These are phyloP conservation scores for Siniperca chuatsi DNA, from an alignment of 2,113 vertebrate species.

Conservation along the genomic window DNA sequence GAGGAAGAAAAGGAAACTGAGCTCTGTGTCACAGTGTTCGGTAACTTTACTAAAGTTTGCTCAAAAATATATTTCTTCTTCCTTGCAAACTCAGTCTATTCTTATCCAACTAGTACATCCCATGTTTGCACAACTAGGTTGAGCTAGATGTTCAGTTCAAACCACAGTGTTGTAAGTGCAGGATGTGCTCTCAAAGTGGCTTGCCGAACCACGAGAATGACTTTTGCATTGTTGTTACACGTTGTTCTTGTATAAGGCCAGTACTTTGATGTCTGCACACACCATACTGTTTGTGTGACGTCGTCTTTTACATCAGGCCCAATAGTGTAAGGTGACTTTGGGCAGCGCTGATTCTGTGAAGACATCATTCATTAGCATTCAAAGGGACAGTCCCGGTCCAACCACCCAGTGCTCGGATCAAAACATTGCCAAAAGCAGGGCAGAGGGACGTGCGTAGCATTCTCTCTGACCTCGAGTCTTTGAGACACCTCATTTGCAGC, in stretches of 20 bases:
- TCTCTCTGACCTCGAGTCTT: constrained; percentile 47
- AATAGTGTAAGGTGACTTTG: constrained; percentile 66
- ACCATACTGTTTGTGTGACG: constrained; percentile 10
- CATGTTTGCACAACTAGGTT: not conserved
- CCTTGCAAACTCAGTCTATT: not conserved
- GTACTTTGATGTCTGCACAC: constrained; percentile 36
- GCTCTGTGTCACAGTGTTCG: not conserved
- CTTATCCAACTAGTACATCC: not conserved
- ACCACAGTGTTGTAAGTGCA: not conserved
- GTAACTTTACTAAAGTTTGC: constrained; percentile 5
- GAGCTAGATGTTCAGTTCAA: not conserved
- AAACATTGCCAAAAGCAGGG: constrained; percentile 58
- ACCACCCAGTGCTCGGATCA: constrained; percentile 56
- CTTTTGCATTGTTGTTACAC: not conserved
- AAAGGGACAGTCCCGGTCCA: constrained; percentile 32
- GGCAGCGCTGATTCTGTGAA: constrained; percentile 62
- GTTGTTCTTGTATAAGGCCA: constrained; percentile 9
- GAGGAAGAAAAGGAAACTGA: not conserved
- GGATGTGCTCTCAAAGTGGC: not conserved
- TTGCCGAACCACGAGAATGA: not conserved
- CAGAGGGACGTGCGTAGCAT: constrained; percentile 57
- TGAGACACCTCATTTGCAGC: constrained; percentile 69
- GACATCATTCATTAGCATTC: constrained; percentile 73
- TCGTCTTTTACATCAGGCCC: constrained; percentile 48
- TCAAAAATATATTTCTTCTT: not conserved